phyloP scores from a whole-genome alignment of 2,113 vertebrate species.

The Xiphophorus couchianus region DNA sequence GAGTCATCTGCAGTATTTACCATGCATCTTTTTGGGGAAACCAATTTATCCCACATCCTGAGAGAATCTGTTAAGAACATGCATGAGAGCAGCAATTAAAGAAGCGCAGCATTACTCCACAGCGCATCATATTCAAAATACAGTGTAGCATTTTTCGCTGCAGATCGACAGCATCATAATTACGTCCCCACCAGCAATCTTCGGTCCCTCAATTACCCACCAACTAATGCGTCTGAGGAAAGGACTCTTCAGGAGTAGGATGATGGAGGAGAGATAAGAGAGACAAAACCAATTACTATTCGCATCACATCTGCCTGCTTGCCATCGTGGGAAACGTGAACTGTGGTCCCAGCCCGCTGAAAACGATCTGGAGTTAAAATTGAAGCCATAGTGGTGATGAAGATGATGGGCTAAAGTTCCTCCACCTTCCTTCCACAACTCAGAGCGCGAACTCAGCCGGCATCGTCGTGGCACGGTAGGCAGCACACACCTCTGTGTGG shows the following conservation, averaged over 20 bases:
- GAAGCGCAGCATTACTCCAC: constrained; percentile 1
- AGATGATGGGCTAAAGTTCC: background rate
- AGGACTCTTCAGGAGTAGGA: background rate
- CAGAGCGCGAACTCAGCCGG: background rate
- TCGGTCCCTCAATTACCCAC: constrained; percentile 16
- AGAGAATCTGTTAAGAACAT: constrained; percentile 17
- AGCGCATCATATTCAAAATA: constrained; percentile 19
- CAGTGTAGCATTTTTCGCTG: background rate
- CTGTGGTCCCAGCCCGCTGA: background rate
- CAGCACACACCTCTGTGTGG: constrained; percentile 7
- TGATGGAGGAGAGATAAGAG: constrained; percentile 9
- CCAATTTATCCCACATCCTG: constrained; percentile 21
- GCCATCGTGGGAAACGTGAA: constrained; percentile 23
- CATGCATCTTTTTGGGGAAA: background rate
- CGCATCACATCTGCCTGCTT: constrained; percentile 7
- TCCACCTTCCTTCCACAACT: background rate
- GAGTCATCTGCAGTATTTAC: background rate
- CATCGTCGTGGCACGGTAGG: constrained; percentile 1
- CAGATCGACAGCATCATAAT: constrained; percentile 18
- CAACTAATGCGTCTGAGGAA: constrained; percentile 10
- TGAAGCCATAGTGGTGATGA: background rate
- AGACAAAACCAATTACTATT: constrained; percentile 32
- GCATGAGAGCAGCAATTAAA: constrained; percentile 22
- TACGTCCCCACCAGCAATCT: constrained; percentile 12
- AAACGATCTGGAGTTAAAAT: constrained; percentile 31